A percentile compares a stretch with the other conserved stretches of the same genome.
phyloP scores from a whole-genome alignment of 2,888 invertebrate species.

The Villa cingulata region DNA sequence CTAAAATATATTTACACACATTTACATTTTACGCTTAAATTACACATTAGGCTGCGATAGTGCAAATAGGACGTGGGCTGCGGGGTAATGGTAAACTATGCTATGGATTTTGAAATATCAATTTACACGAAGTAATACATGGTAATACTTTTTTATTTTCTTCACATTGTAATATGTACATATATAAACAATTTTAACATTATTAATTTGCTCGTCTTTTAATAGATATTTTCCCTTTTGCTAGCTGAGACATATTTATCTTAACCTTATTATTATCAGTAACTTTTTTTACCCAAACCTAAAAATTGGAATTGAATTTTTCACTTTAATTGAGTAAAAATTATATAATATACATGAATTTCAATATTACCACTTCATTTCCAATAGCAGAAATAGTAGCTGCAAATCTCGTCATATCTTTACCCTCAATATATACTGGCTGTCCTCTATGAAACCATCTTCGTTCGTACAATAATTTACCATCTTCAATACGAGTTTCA shows the following conservation, averaged over 20 bases:
- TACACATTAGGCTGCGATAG: too few relatives aligned
- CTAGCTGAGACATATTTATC: conserved; percentile 71
- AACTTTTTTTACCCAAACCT: conserved; percentile 85
- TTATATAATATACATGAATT: not conserved
- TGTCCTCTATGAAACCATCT: conserved; percentile 94
- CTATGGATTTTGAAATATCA: too few relatives aligned
- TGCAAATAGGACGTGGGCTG: too few relatives aligned
- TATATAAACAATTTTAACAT: not conserved
- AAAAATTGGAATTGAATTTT: conserved; percentile 30
- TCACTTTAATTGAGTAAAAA: not conserved
- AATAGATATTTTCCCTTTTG: conserved; percentile 76
- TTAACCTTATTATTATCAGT: conserved; percentile 63
- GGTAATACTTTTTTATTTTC: too few relatives aligned
- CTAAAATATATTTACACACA: too few relatives aligned
- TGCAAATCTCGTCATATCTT: conserved; percentile 70
- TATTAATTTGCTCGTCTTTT: conserved; percentile 66
- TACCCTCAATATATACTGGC: conserved; percentile 80
- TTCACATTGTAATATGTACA: too few relatives aligned
- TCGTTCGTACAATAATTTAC: conserved; percentile 82
- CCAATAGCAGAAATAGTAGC: conserved; percentile 86
- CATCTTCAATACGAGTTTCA: conserved; percentile 87
- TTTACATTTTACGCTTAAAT: too few relatives aligned
- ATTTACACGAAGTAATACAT: too few relatives aligned
- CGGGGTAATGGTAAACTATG: too few relatives aligned
- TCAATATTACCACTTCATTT: conserved; percentile 60